phyloP scores from a whole-genome alignment of 2,888 invertebrate species.

The Morpho helenor region DNA sequence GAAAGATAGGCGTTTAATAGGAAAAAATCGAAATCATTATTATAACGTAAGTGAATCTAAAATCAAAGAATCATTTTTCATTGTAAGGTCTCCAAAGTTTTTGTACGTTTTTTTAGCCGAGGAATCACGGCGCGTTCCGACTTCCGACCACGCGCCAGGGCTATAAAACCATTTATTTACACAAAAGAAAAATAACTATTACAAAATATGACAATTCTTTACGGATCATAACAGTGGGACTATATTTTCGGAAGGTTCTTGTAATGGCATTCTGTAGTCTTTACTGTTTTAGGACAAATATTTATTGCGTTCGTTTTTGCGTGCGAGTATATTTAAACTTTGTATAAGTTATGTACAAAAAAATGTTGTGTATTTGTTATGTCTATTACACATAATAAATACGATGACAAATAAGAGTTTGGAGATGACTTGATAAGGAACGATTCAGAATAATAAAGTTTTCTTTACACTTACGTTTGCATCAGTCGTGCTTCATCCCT shows the following conservation, averaged over 20 bases:
- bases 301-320: conserved; percentile 28
- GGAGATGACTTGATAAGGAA: too few species aligned
- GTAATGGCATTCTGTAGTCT: conserved; percentile 35
- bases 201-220: conserved; percentile 56
- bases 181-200: conserved; percentile 47
- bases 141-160: conserved; percentile 58
- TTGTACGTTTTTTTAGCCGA: conserved; percentile 18
- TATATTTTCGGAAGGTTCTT: conserved; percentile 61
- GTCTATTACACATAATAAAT: too few species aligned
- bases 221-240: conserved; percentile 46
- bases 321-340: not conserved
- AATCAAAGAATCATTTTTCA: too few species aligned
- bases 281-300: conserved; percentile 30
- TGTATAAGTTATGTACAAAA: too few species aligned
- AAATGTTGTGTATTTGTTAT: too few species aligned
- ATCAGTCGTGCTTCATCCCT: too few species aligned
- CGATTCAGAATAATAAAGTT: too few species aligned
- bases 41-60: too few species aligned
- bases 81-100: not conserved
- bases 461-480: too few species aligned
- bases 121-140: conserved; percentile 28
- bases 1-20: too few species aligned
- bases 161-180: conserved; percentile 54
- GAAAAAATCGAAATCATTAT: too few species aligned
- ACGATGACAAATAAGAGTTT: too few species aligned